Evolutionary conservation across 2,113 vertebrate species (phyloP).

Genomic region (mouse (Mus musculus)): DNA sequence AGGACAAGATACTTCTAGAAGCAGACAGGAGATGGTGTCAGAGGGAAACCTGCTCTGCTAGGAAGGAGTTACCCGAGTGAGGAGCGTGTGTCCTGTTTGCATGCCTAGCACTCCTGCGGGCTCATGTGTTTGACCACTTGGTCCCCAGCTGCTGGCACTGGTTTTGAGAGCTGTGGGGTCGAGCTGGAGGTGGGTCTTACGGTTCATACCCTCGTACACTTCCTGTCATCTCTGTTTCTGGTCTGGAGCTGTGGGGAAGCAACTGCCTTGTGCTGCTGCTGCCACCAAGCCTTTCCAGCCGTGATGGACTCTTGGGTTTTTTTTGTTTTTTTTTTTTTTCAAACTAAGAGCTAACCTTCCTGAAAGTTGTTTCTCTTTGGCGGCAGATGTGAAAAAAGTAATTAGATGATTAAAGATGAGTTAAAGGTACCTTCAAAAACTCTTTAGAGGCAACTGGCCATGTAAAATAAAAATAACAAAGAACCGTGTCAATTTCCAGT

Average conservation of each 20-base stretch:
- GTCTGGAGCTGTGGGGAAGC: neutral
- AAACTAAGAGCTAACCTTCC: neutral
- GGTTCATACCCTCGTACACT: neutral
- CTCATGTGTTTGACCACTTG: neutral
- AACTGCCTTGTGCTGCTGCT: neutral
- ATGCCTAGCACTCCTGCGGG: neutral
- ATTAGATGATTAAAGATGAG: neutral
- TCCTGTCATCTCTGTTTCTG: neutral
- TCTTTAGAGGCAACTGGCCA: neutral
- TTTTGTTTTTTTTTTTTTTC: too few relatives aligned
- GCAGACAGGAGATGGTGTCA: neutral
- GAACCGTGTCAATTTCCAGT: neutral
- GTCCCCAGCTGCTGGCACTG: neutral
- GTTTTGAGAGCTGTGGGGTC: neutral
- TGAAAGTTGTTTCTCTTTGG: neutral
- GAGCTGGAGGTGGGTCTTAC: neutral
- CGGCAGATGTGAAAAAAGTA: neutral
- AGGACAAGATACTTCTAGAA: neutral
- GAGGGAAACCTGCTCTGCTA: neutral
- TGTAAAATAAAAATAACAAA: slow-evolving; percentile 45
- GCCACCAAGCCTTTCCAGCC: too few relatives aligned
- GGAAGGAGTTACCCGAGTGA: neutral
- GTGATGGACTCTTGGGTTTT: neutral
- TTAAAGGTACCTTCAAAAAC: neutral
- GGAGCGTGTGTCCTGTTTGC: neutral